These are phyloP conservation scores for Hylaea fasciaria DNA, from an alignment of 2,888 invertebrate species.

Conservation along the genomic window DNA sequence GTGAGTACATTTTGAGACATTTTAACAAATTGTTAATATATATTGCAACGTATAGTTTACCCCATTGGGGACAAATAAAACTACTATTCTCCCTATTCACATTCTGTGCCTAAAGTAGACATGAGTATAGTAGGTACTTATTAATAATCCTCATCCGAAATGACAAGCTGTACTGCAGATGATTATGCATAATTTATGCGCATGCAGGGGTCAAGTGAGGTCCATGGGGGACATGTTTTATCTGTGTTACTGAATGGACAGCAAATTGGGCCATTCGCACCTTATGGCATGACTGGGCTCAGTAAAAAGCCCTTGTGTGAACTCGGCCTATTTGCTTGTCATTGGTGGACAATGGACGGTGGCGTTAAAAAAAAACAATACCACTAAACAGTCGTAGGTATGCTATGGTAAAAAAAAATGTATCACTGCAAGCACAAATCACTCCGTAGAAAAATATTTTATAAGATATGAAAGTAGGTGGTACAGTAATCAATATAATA, in stretches of 20 bases:
- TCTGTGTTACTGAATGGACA: conserved; percentile 60
- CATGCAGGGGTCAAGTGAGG: conserved; percentile 77
- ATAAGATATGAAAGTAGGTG: no score
- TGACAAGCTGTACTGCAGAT: conserved; percentile 51
- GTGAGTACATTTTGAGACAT: no score
- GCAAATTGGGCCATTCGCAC: conserved; percentile 74
- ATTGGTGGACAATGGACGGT: conserved; percentile 58
- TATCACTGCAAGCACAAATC: no score
- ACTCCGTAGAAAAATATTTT: no score
- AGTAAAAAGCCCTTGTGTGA: conserved; percentile 37
- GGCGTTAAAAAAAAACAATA: background rate
- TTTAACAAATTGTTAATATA: no score
- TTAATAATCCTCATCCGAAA: conserved; percentile 19
- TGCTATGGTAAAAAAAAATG: background rate
- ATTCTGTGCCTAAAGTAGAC: background rate
- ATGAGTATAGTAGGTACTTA: no score
- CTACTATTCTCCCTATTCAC: no score
- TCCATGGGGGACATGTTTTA: conserved; percentile 55
- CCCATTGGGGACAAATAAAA: no score
- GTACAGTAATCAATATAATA: no score
- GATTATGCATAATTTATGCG: conserved; percentile 83
- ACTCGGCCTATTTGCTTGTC: conserved; percentile 56
- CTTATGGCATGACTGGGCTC: conserved; percentile 69
- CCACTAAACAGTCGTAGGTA: background rate
- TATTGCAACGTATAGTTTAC: no score